phyloP scores from a whole-genome alignment of 2,113 vertebrate species.

The Xenopus borealis region DNA sequence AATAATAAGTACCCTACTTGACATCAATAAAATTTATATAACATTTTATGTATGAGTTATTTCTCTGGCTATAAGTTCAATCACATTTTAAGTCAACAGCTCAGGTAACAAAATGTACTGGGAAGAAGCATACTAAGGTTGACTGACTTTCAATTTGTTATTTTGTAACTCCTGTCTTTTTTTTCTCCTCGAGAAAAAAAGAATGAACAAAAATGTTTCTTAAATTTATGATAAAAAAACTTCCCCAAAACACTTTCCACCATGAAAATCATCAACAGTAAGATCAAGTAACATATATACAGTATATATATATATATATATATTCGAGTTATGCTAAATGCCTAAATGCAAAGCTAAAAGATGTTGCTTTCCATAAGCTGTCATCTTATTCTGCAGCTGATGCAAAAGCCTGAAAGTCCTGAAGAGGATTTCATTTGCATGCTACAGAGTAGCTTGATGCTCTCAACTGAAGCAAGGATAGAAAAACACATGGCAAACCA shows the following conservation, averaged over 20 bases:
- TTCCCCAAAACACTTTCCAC: neutral
- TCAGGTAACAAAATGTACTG: conserved; percentile 4
- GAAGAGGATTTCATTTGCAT: conserved; percentile 10
- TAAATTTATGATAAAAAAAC: neutral
- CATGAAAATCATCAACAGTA: neutral
- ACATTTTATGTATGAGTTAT: neutral
- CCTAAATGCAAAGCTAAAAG: neutral
- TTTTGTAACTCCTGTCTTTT: neutral
- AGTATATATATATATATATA: neutral
- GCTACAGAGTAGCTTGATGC: conserved; percentile 32
- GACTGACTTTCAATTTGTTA: neutral
- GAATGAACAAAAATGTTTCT: neutral
- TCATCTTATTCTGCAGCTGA: neutral
- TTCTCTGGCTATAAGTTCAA: conserved; percentile 2
- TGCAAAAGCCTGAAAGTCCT: neutral
- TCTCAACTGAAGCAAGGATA: conserved; percentile 27
- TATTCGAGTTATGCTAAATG: neutral
- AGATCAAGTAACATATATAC: neutral
- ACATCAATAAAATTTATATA: neutral
- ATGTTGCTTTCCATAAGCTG: conserved; percentile 35
- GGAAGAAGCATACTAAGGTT: conserved; percentile 1
- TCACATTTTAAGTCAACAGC: neutral
- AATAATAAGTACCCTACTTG: neutral
- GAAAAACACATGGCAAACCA: neutral
- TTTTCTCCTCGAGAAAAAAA: conserved; percentile 1